Evolutionary conservation across 30 jellyfish, hydroid and myxozoan genomes (phyloP), one percentile per base, ranked within the genome.

Genomic region (Cassiopea andromeda): DNA sequence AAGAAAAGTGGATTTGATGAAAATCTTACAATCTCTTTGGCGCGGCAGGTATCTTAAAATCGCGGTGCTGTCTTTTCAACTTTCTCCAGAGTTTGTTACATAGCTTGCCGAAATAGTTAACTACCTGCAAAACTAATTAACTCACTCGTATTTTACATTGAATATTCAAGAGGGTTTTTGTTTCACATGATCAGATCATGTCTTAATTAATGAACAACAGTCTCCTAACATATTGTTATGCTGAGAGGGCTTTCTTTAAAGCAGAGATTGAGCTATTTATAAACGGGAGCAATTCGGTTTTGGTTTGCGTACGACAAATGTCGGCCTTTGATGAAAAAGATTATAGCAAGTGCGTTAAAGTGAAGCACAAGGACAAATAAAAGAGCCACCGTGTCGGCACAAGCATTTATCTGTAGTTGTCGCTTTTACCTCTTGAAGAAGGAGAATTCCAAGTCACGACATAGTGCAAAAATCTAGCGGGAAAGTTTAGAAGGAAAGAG

Each of bases 371-470:
- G 4, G 18, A 1, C 7, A 70, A 9, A 70, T 54, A 43, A 43
- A 70, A 43, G 79, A 9, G n/a, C 19, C 79, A 5, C 50, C 79
- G 49, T 70, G 19, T 70, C 79, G 79, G 79, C 79, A 19, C 79
- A 70, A 70, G 79, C 49, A 15, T 12, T 70, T 54, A 3, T 38
- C 57, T 27, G 54, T 70, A 12, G 57, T 70, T 54, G 19, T 12
- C 43, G 2, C 2, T 6, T 2, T 43, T 2, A 3, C 57, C n/a
- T 12, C 2, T 70, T 70, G 7, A 19, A 19, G 57, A 70, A 54
- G 79, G 19, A 70, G 38, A 3, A 44, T 18, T n/a, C 17, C 49
- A 70, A 3, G 79, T 70, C 79, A 70, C 79, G 79, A 43, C 64
- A 50, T 2, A 50, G 64, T n/a, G n/a, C n/a, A n/a, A n/a, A n/a